Conservation (phyloP, 64 coral and sea anemone genomes). For the Acropora tenuis region DNA sequence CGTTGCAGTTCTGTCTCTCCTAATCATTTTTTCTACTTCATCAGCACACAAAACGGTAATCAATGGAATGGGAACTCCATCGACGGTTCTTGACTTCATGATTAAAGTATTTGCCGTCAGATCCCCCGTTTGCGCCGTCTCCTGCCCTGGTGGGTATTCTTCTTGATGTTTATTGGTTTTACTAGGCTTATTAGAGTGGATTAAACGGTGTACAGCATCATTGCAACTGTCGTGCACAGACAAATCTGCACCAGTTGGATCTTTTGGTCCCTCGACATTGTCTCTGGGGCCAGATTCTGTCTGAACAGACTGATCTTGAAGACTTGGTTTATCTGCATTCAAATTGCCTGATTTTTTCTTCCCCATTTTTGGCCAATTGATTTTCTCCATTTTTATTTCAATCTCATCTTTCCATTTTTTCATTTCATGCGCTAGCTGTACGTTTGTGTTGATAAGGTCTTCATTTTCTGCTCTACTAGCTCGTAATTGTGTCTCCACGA, state of each 20-base stretch:
- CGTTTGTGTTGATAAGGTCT: constrained; percentile 48
- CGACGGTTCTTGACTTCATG: not conserved
- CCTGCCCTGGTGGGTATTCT: not conserved
- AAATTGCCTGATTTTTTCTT: not conserved
- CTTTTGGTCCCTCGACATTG: not conserved
- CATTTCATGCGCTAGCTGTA: constrained; percentile 38
- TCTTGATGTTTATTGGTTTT: not conserved
- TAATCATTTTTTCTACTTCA: not conserved
- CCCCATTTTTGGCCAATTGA: not conserved
- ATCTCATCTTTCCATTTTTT: constrained; percentile 46
- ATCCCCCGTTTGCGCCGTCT: not conserved
- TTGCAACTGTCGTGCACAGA: not conserved
- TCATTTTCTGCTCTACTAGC: constrained; percentile 69
- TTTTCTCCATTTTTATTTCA: not conserved
- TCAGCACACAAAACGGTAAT: constrained; percentile 6
- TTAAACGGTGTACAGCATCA: not conserved
- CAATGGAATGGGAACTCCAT: constrained; percentile 14
- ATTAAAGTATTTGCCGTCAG: not conserved
- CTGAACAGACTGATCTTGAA: constrained; percentile 19
- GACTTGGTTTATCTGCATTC: not conserved
- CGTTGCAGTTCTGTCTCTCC: not conserved
- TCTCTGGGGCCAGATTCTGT: not conserved
- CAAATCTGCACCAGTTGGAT: not conserved
- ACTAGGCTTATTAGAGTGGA: not conserved
- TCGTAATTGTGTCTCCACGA: constrained; percentile 45